Evolutionary conservation across 2,797 vertebrate species (phyloP), one percentile per base, ranked within the genome.

Genomic region (Poeciliopsis paucimaculata): DNA sequence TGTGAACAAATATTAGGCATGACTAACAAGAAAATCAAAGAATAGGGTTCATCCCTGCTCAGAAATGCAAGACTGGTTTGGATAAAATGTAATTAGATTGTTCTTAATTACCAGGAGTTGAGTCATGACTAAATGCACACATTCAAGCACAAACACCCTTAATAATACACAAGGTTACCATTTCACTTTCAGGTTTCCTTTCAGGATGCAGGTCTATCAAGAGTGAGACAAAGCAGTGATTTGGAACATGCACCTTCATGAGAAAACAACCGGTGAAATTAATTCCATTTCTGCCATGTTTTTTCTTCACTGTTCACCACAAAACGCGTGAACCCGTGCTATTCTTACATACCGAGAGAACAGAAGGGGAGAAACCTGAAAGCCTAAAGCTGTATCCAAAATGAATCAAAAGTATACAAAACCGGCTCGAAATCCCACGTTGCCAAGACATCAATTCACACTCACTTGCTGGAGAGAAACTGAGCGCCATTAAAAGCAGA

Each of bases 401-500:
- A 81, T 72, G 64, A 46, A 71, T 34, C 43, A 64, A 64, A 83
- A 72, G 78, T 53, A 77, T 81, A 87, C 71, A 82, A 83, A 60
- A 51, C 55, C 79, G 68, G 73, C 53, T 64, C 72, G 60, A 83
- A 83, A 82, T 81, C 77, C 75, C 60, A 57, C 75, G 75, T 84
- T 83, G 83, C 87, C 79, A 85, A 74, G 77, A 84, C 80, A 81
- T 84, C 85, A 71, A 74, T 86, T 80, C 78, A 71, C 39, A 85
- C 47, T 71, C 47, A 70, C 62, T 55, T 47, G 79, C 81, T 55
- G 1, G 51, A 83, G 87, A 76, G 80, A 82, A 81, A 77, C 81
- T 82, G 85, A 85, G 70, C 82, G 75, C 81, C 86, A 83, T 87
- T 90, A 88, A 87, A 81, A 81, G 80, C 82, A 13, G 75, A 43